Percentiles rank a stretch among this genome's conserved stretches.
phyloP scores from a whole-genome alignment of 1,140 invertebrate species.

The Brachionus sp. region DNA sequence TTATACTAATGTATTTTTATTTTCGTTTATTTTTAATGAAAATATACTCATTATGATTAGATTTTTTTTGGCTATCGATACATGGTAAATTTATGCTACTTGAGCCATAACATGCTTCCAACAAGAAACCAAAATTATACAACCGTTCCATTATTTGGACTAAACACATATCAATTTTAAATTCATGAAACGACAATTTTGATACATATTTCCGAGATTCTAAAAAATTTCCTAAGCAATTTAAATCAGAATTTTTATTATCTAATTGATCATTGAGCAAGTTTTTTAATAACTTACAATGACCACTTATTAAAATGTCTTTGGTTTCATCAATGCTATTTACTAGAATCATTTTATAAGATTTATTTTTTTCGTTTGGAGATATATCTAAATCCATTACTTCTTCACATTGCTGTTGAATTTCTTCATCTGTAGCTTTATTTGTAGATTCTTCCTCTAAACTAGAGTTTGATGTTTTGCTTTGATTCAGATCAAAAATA shows the following conservation, averaged over 20 bases:
- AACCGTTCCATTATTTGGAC: constrained; percentile 28
- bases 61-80: neutral
- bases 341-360: constrained; percentile 11
- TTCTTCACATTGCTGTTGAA: neutral
- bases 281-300: neutral
- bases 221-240: constrained; percentile 9
- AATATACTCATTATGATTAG: constrained; percentile 25
- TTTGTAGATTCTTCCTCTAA: neutral
- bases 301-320: neutral
- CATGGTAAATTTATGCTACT: neutral
- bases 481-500: constrained; percentile 1
- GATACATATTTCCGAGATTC: constrained; percentile 23
- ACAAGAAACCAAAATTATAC: constrained; percentile 5
- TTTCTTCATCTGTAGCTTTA: constrained; percentile 4
- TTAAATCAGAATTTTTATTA: neutral
- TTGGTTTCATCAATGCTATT: neutral
- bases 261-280: neutral
- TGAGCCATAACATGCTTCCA: constrained; percentile 32
- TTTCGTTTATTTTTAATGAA: constrained; percentile 31
- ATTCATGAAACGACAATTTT: neutral
- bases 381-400: neutral
- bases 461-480: neutral
- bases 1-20: neutral
- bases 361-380: neutral
- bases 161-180: neutral